Evolutionary conservation across 2,888 invertebrate genomes (phyloP).

Genomic region (Acleris holmiana): DNA sequence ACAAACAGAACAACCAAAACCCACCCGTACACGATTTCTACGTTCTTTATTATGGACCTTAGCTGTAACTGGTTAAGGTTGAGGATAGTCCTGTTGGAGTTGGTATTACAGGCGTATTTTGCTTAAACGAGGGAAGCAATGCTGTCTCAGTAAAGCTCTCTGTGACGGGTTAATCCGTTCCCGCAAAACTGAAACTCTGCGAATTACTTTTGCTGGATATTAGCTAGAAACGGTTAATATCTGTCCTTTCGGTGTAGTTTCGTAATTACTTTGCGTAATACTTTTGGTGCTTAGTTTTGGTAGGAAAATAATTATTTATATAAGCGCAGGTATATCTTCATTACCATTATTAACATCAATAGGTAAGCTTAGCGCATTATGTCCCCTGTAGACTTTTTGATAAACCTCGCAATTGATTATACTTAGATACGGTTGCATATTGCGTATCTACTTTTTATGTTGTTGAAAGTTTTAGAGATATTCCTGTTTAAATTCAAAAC

Average conservation of each 20-base stretch:
- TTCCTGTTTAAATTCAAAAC: too few species aligned
- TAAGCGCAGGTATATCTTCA: too few species aligned
- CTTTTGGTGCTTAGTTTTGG: not conserved
- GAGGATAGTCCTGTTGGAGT: slow-evolving; percentile 39
- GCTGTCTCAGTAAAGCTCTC: slow-evolving; percentile 66
- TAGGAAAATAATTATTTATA: not conserved
- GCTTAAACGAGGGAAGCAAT: slow-evolving; percentile 46
- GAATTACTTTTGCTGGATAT: slow-evolving; percentile 56
- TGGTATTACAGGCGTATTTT: slow-evolving; percentile 32
- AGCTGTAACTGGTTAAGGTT: slow-evolving; percentile 39
- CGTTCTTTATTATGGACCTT: slow-evolving; percentile 45
- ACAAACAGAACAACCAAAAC: slow-evolving; percentile 47
- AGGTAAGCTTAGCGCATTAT: too few species aligned
- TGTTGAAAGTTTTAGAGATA: too few species aligned
- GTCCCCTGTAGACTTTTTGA: too few species aligned
- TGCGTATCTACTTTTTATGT: too few species aligned
- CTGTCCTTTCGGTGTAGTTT: slow-evolving; percentile 1
- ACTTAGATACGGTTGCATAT: too few species aligned
- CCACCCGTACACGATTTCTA: slow-evolving; percentile 40
- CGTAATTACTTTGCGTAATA: not conserved
- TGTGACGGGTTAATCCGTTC: slow-evolving; percentile 68
- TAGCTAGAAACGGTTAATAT: slow-evolving; percentile 37
- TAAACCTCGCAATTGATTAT: too few species aligned
- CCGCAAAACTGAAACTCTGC: slow-evolving; percentile 73
- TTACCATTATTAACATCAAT: too few species aligned